Evolutionary conservation across 2,113 vertebrate genomes (phyloP).

Genomic region (Spermophilus dauricus): DNA sequence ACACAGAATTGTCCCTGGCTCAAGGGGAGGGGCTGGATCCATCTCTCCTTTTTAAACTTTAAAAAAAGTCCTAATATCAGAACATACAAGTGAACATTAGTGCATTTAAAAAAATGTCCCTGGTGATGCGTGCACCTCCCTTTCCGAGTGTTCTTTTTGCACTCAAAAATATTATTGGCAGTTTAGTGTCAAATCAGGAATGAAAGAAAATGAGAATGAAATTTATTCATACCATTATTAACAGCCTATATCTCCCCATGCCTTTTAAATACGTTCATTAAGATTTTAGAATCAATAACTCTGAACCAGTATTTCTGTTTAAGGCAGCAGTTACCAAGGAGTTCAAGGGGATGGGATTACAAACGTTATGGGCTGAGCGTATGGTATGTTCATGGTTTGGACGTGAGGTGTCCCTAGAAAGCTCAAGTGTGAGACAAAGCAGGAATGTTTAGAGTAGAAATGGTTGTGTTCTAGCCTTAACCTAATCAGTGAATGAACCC

Average conservation of each 20-base stretch:
- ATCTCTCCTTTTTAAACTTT: not conserved
- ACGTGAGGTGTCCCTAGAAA: too few relatives aligned
- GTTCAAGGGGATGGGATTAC: not conserved
- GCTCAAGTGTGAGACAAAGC: too few relatives aligned
- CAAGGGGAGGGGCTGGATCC: too few relatives aligned
- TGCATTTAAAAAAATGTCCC: accelerated
- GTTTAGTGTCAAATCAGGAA: not conserved
- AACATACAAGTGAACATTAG: not conserved
- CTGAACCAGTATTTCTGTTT: not conserved
- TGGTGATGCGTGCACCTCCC: accelerated
- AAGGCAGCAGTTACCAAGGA: not conserved
- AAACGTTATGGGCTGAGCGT: not conserved
- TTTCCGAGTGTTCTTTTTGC: not conserved
- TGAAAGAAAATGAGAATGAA: not conserved
- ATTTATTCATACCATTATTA: not conserved
- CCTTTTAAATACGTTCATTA: not conserved
- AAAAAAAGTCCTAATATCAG: not conserved
- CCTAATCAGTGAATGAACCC: too few relatives aligned
- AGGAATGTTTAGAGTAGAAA: too few relatives aligned
- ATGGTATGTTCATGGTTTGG: not conserved
- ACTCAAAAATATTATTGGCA: not conserved
- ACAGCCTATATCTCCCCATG: not conserved
- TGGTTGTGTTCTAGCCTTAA: too few relatives aligned
- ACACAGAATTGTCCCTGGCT: not conserved
- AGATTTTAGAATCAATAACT: not conserved